These are phyloP conservation scores for Hirtodrosophila duncani DNA, from an alignment of 2,888 invertebrate genomes.

Conservation along the genomic window DNA sequence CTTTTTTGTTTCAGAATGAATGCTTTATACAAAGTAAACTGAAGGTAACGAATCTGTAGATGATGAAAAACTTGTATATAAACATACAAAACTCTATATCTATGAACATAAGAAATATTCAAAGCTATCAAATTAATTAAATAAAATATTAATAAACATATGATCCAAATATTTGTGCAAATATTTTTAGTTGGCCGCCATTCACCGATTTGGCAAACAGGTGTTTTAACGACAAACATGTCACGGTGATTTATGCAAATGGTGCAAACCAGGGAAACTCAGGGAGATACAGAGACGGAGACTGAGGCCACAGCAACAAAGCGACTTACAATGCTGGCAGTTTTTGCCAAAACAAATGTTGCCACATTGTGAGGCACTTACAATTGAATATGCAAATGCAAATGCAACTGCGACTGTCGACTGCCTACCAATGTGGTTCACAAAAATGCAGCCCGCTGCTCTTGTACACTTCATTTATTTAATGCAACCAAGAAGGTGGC, in stretches of 20 bases:
- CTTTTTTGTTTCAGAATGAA: too few species aligned
- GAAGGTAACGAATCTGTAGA: not conserved
- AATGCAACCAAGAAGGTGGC: constrained; percentile 39
- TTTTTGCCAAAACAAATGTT: constrained; percentile 20
- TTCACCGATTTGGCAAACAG: constrained; percentile 40
- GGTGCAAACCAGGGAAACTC: constrained; percentile 36
- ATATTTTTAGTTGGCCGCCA: too few species aligned
- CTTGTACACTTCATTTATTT: constrained; percentile 66
- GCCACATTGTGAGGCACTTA: constrained; percentile 27
- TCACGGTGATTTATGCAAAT: constrained; percentile 54
- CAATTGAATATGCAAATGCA: constrained; percentile 41
- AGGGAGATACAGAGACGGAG: too few species aligned
- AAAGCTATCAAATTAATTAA: too few species aligned
- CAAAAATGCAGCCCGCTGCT: constrained; percentile 63
- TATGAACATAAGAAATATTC: too few species aligned
- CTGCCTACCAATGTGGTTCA: constrained; percentile 18
- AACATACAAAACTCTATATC: too few species aligned
- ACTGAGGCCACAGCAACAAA: not conserved
- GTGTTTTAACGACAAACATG: constrained; percentile 56
- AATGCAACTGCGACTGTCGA: constrained; percentile 14
- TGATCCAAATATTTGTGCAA: constrained; percentile 4
- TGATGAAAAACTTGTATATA: not conserved
- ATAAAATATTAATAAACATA: too few species aligned
- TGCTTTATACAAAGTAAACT: not conserved
- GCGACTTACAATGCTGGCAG: constrained; percentile 4